These are phyloP conservation scores for Acanthosepion lycidas DNA, from an alignment of 2,888 invertebrate genomes.

Conservation along the genomic window DNA sequence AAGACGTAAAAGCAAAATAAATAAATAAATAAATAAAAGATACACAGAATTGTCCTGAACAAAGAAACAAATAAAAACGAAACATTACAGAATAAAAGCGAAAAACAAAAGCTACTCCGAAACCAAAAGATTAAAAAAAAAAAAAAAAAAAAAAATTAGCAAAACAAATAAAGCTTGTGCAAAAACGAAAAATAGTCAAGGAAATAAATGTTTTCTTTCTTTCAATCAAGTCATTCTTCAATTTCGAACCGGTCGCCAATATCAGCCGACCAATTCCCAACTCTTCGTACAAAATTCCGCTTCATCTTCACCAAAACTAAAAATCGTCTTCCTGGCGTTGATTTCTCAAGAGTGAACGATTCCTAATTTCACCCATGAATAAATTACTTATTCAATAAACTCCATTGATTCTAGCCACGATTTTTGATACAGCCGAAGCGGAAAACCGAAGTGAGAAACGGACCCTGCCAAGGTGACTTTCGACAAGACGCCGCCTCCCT, in stretches of 20 bases:
- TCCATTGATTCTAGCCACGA: slow-evolving; percentile 33
- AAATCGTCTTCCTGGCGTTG: slow-evolving; percentile 1
- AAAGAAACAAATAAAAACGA: background rate
- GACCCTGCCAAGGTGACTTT: background rate
- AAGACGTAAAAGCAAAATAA: no score
- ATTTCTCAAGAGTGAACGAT: slow-evolving; percentile 33
- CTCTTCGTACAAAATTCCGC: background rate
- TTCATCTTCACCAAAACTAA: slow-evolving; percentile 33
- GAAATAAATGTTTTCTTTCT: slow-evolving; percentile 18
- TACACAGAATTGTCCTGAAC: background rate
- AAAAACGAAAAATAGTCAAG: background rate
- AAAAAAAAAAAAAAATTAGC: background rate
- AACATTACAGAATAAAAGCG: background rate
- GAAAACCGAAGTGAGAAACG: background rate
- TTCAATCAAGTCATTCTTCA: slow-evolving; percentile 33
- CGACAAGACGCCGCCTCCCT: background rate
- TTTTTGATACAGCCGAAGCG: background rate
- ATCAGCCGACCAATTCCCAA: slow-evolving; percentile 9
- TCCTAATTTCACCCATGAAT: slow-evolving; percentile 33
- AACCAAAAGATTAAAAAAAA: background rate
- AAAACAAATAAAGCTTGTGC: background rate
- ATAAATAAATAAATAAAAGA: background rate
- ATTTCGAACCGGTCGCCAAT: slow-evolving; percentile 21
- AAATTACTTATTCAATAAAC: slow-evolving; percentile 23
- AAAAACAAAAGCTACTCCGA: background rate